Percentiles rank a stretch among this genome's conserved stretches.
Evolutionary conservation across 2,113 vertebrate species (phyloP).

Genomic region (Lanius ludovicianus): DNA sequence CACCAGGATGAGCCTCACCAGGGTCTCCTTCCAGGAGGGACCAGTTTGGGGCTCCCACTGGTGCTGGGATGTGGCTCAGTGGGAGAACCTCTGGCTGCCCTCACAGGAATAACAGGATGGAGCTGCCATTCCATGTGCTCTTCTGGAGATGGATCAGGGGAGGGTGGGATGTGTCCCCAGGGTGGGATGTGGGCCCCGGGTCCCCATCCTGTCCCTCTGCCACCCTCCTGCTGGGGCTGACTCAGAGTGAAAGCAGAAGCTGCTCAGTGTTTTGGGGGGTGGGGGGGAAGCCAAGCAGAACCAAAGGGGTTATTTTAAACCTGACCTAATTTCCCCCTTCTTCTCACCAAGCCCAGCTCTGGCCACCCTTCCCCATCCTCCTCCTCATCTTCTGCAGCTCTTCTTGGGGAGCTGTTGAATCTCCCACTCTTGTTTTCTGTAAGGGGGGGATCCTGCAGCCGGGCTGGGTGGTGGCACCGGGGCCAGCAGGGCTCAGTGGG

Average conservation of each 20-base stretch:
- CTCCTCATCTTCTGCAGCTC: background rate
- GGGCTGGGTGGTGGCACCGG: background rate
- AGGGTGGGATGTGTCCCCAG: background rate
- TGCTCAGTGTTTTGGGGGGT: background rate
- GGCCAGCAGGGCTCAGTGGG: background rate
- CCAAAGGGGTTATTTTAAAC: constrained; percentile 76
- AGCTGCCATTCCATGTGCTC: accelerated
- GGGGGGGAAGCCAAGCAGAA: constrained; percentile 75
- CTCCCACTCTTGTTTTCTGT: accelerated
- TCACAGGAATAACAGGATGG: background rate
- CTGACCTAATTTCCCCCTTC: constrained; percentile 61
- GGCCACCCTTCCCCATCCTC: background rate
- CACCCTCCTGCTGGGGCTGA: constrained; percentile 20
- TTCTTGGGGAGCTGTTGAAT: accelerated
- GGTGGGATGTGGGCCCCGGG: background rate
- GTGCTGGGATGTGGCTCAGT: background rate
- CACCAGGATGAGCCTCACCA: background rate
- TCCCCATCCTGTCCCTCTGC: background rate
- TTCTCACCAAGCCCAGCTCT: background rate
- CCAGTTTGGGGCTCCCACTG: background rate
- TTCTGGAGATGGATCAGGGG: background rate
- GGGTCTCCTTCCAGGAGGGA: background rate
- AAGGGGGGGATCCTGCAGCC: background rate
- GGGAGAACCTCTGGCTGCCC: background rate
- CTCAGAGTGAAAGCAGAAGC: constrained; percentile 82